Evolutionary conservation across 2,113 vertebrate species (phyloP).

Genomic region (Sander vitreus): DNA sequence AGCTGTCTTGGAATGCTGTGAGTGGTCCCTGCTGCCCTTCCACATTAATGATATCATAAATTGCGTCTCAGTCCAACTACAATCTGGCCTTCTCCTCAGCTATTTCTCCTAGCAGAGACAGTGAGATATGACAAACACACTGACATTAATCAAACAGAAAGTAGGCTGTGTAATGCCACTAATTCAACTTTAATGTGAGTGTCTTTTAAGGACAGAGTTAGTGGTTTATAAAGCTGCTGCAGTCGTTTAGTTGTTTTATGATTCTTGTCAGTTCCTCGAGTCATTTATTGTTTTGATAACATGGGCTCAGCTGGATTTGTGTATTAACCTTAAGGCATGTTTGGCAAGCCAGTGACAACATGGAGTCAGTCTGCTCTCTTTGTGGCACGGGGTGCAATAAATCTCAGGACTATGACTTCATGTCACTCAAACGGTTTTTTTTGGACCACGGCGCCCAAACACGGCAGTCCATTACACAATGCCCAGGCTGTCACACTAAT

Average conservation of each 20-base stretch:
- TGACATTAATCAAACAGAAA: conserved; percentile 49
- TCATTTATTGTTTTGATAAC: conserved; percentile 35
- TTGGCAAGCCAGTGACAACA: conserved; percentile 6
- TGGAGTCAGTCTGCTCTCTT: background rate
- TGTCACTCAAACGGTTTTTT: background rate
- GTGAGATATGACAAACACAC: conserved; percentile 8
- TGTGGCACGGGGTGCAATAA: background rate
- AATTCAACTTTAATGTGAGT: background rate
- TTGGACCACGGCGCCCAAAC: background rate
- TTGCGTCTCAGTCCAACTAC: conserved; percentile 29
- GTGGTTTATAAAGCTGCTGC: conserved; percentile 9
- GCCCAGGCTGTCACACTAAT: background rate
- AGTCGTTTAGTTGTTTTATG: conserved; percentile 32
- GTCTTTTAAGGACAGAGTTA: conserved; percentile 40
- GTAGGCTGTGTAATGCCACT: conserved; percentile 5
- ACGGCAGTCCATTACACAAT: conserved; percentile 23
- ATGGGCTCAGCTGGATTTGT: conserved; percentile 28
- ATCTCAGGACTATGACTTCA: conserved; percentile 1
- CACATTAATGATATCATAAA: conserved; percentile 62
- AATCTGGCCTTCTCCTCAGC: conserved; percentile 32
- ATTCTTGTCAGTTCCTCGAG: background rate
- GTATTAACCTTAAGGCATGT: conserved; percentile 11
- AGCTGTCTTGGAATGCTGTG: conserved; percentile 58
- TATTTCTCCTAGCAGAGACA: conserved; percentile 2
- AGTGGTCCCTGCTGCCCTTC: conserved; percentile 44